Evolutionary conservation across 2,888 invertebrate species (phyloP).

Genomic region (Proisotoma minuta): DNA sequence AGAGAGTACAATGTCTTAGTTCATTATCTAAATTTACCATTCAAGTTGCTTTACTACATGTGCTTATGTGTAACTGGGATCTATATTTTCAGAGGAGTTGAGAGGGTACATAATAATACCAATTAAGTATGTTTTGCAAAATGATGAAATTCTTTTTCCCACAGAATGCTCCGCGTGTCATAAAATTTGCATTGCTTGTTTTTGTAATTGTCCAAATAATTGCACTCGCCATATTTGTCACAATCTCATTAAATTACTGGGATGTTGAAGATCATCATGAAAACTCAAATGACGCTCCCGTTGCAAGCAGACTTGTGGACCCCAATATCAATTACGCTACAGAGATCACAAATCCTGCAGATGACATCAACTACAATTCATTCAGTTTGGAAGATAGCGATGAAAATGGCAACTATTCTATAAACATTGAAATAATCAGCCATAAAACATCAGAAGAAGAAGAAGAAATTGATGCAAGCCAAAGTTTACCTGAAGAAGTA

Average conservation of each 20-base stretch:
- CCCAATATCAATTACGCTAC: too few relatives aligned
- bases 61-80: constrained; percentile 23
- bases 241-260: constrained; percentile 18
- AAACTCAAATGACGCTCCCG: background rate
- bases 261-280: constrained; percentile 1
- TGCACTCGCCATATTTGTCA: constrained; percentile 21
- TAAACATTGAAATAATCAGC: background rate
- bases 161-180: constrained; percentile 22
- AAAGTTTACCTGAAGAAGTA: background rate
- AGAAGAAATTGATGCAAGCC: background rate
- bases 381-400: background rate
- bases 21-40: constrained; percentile 26
- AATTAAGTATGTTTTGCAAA: background rate
- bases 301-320: background rate
- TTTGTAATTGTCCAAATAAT: constrained; percentile 30
- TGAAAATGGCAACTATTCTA: background rate
- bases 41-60: constrained; percentile 31
- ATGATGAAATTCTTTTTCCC: background rate
- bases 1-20: constrained; percentile 18
- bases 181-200: constrained; percentile 26
- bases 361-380: background rate
- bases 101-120: constrained; percentile 31
- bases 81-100: constrained; percentile 35
- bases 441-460: background rate
- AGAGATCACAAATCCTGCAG: background rate